phyloP scores from a whole-genome alignment of 2,113 vertebrate species.

The Hiodon tergisus region DNA sequence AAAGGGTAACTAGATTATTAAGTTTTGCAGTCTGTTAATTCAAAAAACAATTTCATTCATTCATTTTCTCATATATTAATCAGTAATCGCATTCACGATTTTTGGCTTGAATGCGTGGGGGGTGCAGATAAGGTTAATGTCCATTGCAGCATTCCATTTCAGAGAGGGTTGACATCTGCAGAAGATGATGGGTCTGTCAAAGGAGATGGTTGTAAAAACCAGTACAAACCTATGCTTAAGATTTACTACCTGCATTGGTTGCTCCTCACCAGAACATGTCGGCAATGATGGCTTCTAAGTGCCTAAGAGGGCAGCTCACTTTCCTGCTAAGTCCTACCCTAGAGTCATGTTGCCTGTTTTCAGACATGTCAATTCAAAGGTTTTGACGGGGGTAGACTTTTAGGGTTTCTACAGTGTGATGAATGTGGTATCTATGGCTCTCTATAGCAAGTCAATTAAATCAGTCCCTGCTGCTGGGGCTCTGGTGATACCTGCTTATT shows the following conservation, averaged over 20 bases:
- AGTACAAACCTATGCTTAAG: neutral
- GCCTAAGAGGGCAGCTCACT: neutral
- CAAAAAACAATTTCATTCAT: no score
- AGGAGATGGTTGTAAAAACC: conserved; percentile 13
- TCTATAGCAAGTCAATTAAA: conserved; percentile 1
- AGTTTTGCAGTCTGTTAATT: no score
- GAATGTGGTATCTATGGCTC: neutral
- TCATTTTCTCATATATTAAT: no score
- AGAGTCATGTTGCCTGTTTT: neutral
- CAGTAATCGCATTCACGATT: no score
- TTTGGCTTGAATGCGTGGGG: no score
- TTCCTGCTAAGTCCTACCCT: neutral
- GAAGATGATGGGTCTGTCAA: conserved; percentile 18
- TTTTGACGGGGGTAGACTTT: conserved; percentile 3
- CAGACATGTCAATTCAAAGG: neutral
- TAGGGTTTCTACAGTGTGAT: neutral
- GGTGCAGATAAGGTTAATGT: conserved; percentile 18
- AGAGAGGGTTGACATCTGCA: conserved; percentile 5
- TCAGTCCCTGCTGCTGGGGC: neutral
- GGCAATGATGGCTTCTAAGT: neutral
- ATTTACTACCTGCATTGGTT: neutral
- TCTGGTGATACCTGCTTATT: conserved; percentile 11
- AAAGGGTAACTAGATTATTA: no score
- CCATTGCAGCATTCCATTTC: conserved; percentile 24
- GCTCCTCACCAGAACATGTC: neutral